Base-by-base conservation (phyloP, 2,888 invertebrate genomes). In the Dinocampus coccinellae region DNA sequence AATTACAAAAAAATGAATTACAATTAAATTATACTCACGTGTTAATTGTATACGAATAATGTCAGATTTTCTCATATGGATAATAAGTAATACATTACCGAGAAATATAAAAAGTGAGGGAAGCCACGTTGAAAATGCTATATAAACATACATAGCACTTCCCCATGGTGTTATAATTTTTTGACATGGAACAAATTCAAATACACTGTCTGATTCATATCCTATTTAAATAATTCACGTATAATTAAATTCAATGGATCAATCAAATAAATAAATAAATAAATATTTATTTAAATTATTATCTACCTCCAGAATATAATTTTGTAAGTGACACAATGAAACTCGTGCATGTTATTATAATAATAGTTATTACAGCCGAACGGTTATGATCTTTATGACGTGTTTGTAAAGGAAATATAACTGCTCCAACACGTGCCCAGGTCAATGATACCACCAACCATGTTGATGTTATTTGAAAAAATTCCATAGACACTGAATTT, bases 391-490 rank as follows among this genome's bases (percentile, higher is more conserved):
- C 11, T 66, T 69, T 74, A 24, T 77, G 75, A 52, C 73, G 79
- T 53, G 77, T 78, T 64, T 74, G 79, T 33, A 83, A 75, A 22
- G 83, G 83, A 72, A 83, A 83, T 53, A 83, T 78, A 29, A 83
- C 76, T 11, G 80, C 83, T 26, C 83, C 77, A 20, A 85, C 85
- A n/a, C 85, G 79, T 9, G 82, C 79, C 83, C 83, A 83, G 3
- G 87, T 87, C 33, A 87, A 81, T n/a, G 81, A 82, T 7, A 87
- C 87, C 7, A 87, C 85, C 57, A 87, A 76, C 87, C 87, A 87
- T 10, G 86, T 85, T 2, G 87, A 86, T 16, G 84, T 84, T 60
- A 85, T 83, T 78, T 86, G 87, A 74, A 87, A 87, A 47, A 83
- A 77, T 71, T 83, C 83, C 83, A 83, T 83, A 3, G 73, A 78